Evolutionary conservation across 2,888 invertebrate species (phyloP).

Genomic region (Eristalis arbustorum): DNA sequence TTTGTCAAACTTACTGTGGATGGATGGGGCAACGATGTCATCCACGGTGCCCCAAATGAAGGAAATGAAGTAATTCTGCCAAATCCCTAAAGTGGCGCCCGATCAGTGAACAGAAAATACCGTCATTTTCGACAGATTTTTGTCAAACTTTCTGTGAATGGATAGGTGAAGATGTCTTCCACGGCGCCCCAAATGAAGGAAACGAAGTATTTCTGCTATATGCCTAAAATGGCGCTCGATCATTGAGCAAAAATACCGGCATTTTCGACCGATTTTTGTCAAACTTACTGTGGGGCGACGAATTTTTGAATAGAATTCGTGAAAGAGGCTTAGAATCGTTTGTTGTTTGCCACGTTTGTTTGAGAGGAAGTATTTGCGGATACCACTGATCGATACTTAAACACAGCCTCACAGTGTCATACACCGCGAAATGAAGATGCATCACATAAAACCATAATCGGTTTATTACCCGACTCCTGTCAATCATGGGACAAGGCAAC

Average conservation of each 20-base stretch:
- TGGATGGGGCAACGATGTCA: background rate
- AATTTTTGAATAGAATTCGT: too few species aligned
- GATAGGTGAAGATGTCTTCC: background rate
- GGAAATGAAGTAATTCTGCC: background rate
- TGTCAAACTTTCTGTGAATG: too few species aligned
- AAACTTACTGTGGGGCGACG: too few species aligned
- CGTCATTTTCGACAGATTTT: too few species aligned
- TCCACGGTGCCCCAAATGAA: background rate
- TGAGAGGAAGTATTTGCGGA: too few species aligned
- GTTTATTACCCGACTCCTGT: background rate
- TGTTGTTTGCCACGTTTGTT: too few species aligned
- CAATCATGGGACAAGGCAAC: background rate
- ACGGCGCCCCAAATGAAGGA: background rate
- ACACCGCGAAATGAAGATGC: too few species aligned
- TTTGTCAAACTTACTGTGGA: too few species aligned
- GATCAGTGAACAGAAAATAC: background rate
- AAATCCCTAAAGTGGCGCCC: background rate
- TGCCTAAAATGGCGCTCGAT: background rate
- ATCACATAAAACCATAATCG: background rate
- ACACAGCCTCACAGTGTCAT: too few species aligned
- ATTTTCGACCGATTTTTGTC: too few species aligned
- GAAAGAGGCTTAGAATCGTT: too few species aligned
- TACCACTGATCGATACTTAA: too few species aligned
- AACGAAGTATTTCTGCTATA: background rate
- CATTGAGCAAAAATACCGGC: background rate